These are phyloP conservation scores for Carposina sasakii DNA, from an alignment of 1,140 invertebrate species.

Conservation along the genomic window DNA sequence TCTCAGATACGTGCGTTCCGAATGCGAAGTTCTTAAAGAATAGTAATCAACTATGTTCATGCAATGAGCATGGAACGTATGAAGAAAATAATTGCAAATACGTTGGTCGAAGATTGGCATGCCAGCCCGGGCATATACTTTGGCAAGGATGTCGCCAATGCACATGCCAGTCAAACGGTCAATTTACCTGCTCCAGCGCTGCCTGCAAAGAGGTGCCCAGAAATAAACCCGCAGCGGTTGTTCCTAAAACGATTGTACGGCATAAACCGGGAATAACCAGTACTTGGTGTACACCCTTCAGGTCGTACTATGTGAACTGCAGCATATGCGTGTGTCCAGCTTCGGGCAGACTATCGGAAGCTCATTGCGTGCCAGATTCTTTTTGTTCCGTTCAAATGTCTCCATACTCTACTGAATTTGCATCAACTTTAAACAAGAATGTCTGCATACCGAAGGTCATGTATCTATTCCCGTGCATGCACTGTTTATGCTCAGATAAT, in stretches of 20 bases:
- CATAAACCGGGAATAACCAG: constrained; percentile 17
- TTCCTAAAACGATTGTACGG: background rate
- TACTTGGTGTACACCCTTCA: constrained; percentile 43
- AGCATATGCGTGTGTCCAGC: constrained; percentile 52
- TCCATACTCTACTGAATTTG: constrained; percentile 16
- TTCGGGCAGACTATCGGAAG: constrained; percentile 36
- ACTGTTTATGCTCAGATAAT: constrained; percentile 51
- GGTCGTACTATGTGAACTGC: constrained; percentile 51
- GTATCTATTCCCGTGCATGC: constrained; percentile 49
- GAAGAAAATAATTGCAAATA: constrained; percentile 33
- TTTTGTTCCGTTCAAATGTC: constrained; percentile 31
- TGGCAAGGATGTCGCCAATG: constrained; percentile 48
- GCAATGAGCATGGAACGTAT: constrained; percentile 37
- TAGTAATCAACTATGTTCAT: constrained; percentile 39
- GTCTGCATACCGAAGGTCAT: constrained; percentile 53
- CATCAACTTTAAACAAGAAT: constrained; percentile 22
- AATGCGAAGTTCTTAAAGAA: constrained; percentile 43
- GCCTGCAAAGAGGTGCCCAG: constrained; percentile 23
- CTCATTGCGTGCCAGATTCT: constrained; percentile 38
- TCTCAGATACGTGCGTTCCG: constrained; percentile 39
- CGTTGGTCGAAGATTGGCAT: constrained; percentile 30
- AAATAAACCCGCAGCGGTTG: background rate
- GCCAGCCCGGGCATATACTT: constrained; percentile 37
- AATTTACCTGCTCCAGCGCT: constrained; percentile 37
- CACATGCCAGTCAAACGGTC: constrained; percentile 41